Percentiles rank a stretch among this genome's conserved stretches.
Evolutionary conservation across 2,888 invertebrate species (phyloP).

Genomic region (Cataglyphis altisquamis): DNA sequence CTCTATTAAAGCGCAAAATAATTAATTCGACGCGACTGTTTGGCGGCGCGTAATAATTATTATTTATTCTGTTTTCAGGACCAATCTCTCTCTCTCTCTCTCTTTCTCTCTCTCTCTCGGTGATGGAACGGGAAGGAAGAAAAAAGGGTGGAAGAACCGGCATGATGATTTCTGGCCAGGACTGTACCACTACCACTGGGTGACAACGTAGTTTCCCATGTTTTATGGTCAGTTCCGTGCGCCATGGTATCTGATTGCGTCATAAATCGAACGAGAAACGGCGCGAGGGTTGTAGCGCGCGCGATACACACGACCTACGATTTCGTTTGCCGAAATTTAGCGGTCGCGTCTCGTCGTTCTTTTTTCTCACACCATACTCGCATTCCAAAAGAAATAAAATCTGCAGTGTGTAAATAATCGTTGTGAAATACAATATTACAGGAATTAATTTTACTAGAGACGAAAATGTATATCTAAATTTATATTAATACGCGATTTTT

Average conservation of each 20-base stretch:
- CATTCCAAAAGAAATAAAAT: slow-evolving; percentile 44
- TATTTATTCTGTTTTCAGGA: slow-evolving; percentile 48
- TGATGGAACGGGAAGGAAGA: slow-evolving; percentile 47
- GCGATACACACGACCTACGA: slow-evolving; percentile 78
- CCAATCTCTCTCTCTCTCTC: neutral
- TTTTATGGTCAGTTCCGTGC: slow-evolving; percentile 83
- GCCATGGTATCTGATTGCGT: slow-evolving; percentile 84
- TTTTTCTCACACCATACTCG: slow-evolving; percentile 39
- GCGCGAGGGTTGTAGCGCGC: slow-evolving; percentile 68
- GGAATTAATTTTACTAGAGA: slow-evolving; percentile 14
- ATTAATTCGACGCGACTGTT: slow-evolving; percentile 57
- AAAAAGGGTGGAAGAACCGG: slow-evolving; percentile 46
- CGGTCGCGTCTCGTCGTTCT: slow-evolving; percentile 65
- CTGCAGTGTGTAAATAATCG: slow-evolving; percentile 36
- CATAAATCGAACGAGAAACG: slow-evolving; percentile 82
- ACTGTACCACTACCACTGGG: slow-evolving; percentile 77
- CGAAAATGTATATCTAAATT: neutral
- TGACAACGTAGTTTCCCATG: slow-evolving; percentile 83
- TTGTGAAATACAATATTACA: neutral
- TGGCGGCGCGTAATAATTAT: slow-evolving; percentile 68
- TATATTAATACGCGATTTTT: neutral
- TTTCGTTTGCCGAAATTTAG: slow-evolving; percentile 78
- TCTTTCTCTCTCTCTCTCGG: neutral
- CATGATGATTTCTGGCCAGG: slow-evolving; percentile 68
- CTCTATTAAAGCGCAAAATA: slow-evolving; percentile 53